phyloP scores from a whole-genome alignment of 2,113 vertebrate species.

The Pardalotus punctatus region DNA sequence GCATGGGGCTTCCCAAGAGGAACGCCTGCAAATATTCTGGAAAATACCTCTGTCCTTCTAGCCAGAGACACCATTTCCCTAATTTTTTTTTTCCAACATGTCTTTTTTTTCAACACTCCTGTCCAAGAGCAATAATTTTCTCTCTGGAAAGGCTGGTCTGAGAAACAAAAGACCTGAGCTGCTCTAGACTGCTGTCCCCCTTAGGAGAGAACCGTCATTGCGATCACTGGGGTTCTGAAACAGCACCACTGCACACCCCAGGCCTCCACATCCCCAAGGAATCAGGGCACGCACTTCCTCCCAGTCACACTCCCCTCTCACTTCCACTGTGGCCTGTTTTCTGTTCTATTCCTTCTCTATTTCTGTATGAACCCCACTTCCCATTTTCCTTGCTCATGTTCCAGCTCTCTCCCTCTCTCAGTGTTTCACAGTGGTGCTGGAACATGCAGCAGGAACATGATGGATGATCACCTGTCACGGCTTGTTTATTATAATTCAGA shows the following conservation, averaged over 20 bases:
- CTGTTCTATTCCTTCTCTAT: not conserved
- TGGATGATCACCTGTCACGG: conserved; percentile 78
- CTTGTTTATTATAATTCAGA: conserved; percentile 80
- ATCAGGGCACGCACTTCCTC: not conserved
- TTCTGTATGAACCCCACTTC: not conserved
- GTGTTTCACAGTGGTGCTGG: conserved; percentile 24
- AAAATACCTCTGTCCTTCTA: not conserved
- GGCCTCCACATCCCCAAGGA: not conserved
- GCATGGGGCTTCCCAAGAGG: not conserved
- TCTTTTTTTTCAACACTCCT: not conserved
- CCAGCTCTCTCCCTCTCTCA: not conserved
- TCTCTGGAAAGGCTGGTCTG: not conserved
- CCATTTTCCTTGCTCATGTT: not conserved
- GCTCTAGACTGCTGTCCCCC: not conserved
- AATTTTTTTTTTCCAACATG: not conserved
- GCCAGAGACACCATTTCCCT: not conserved
- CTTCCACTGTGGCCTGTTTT: not conserved
- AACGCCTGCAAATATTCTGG: not conserved
- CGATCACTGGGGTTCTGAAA: not conserved
- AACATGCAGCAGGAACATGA: conserved; percentile 66
- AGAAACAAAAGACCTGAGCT: not conserved
- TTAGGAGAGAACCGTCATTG: not conserved
- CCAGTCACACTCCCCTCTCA: not conserved
- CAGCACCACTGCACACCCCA: not conserved
- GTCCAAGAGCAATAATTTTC: not conserved